phyloP scores from a whole-genome alignment of 2,888 invertebrate genomes.

The Scelioninae gen. 2 region DNA sequence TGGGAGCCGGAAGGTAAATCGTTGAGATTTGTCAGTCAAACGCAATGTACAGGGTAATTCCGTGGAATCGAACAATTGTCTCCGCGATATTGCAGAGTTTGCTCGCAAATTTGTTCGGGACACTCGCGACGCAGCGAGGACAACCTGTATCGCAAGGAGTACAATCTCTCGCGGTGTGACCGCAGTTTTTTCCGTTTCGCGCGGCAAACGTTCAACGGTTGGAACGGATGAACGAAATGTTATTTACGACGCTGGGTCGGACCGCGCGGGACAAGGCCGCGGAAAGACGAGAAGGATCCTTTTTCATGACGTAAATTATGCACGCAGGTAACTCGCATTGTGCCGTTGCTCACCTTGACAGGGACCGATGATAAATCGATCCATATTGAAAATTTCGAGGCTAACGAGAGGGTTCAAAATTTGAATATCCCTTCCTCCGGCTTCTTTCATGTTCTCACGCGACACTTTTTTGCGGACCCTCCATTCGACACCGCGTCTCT shows the following conservation, averaged over 20 bases:
- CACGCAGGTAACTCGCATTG: conserved; percentile 71
- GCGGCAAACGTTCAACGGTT: no score
- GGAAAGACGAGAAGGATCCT: conserved; percentile 44
- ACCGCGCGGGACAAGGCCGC: no score
- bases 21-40: no score
- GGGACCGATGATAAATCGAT: conserved; percentile 74
- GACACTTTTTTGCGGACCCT: conserved; percentile 57
- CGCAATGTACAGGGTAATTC: no score
- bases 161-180: not conserved
- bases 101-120: no score
- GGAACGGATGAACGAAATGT: not conserved
- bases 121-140: no score
- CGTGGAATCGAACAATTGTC: no score
- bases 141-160: not conserved
- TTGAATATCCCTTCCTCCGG: conserved; percentile 72
- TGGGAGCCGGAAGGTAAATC: not conserved
- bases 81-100: no score
- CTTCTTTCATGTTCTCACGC: conserved; percentile 71
- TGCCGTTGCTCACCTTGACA: conserved; percentile 68
- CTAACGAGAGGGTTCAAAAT: conserved; percentile 73
- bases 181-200: not conserved
- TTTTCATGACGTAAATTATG: conserved; percentile 66
- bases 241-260: conserved; percentile 10
- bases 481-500: conserved; percentile 51
- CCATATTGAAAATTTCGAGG: conserved; percentile 69